Percentiles rank a stretch among this genome's conserved stretches.
phyloP scores from a whole-genome alignment of 2,888 invertebrate genomes.

The Mantis religiosa region DNA sequence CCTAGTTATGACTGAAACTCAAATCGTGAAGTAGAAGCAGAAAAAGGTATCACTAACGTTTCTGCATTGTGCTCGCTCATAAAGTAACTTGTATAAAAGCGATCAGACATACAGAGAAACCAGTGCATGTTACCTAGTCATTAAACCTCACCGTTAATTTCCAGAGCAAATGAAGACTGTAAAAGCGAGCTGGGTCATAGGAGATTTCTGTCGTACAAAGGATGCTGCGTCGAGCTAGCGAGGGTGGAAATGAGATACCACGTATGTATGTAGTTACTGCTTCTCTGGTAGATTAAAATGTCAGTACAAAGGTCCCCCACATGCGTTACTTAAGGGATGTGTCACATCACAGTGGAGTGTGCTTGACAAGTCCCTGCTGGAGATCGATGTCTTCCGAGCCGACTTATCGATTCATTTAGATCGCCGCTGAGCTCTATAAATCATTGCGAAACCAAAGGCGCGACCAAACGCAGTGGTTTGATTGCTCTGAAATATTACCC shows the following conservation, averaged over 20 bases:
- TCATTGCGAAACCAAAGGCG: neutral
- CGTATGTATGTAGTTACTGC: neutral
- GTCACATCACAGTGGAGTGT: neutral
- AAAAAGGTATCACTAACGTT: too few relatives aligned
- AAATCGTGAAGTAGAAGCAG: too few relatives aligned
- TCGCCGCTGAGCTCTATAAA: neutral
- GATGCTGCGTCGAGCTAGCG: neutral
- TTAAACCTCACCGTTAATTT: neutral
- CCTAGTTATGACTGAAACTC: too few relatives aligned
- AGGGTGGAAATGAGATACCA: neutral
- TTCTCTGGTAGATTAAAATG: neutral
- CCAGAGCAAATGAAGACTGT: neutral
- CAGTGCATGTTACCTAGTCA: neutral
- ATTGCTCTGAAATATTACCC: neutral
- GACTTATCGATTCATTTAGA: neutral
- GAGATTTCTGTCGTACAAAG: neutral
- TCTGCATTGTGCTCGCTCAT: too few relatives aligned
- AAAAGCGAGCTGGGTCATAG: neutral
- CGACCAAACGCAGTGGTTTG: neutral
- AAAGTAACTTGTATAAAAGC: too few relatives aligned
- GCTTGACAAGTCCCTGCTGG: neutral
- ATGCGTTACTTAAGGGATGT: neutral
- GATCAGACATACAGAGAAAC: too few relatives aligned
- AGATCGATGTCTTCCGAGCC: neutral
- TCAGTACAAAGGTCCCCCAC: neutral